Conservation (phyloP, 2,797 vertebrate genomes). For the Monodelphis domestica region DNA sequence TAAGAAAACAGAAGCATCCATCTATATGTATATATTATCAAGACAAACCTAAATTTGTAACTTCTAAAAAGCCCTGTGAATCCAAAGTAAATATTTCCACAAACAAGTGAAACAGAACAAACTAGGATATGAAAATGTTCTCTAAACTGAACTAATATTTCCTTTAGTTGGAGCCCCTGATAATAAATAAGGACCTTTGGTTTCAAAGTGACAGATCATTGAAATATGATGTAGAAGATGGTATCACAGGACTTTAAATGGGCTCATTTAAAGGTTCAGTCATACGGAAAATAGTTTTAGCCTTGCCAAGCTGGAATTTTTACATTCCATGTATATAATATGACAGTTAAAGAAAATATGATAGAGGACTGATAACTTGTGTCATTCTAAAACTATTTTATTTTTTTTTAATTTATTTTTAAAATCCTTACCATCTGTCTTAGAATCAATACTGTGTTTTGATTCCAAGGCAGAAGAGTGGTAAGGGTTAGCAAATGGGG, state of each 20-base stretch:
- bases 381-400: background rate
- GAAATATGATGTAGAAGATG: background rate
- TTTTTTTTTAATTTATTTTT: too few relatives aligned
- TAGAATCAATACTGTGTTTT: too few relatives aligned
- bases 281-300: background rate
- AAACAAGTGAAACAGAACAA: background rate
- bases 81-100: background rate
- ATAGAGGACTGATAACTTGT: background rate
- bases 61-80: background rate
- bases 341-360: background rate
- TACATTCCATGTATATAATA: background rate
- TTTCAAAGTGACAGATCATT: background rate
- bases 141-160: constrained; percentile 7
- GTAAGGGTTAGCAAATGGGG: too few relatives aligned
- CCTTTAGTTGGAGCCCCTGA: background rate
- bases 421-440: too few relatives aligned
- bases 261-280: background rate
- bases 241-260: background rate
- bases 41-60: background rate
- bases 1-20: background rate
- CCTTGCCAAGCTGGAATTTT: background rate
- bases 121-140: background rate
- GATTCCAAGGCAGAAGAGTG: too few relatives aligned
- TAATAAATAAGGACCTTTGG: background rate
- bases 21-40: background rate